Conservation (phyloP, 2,797 vertebrate genomes). For the Cossypha caffra region DNA sequence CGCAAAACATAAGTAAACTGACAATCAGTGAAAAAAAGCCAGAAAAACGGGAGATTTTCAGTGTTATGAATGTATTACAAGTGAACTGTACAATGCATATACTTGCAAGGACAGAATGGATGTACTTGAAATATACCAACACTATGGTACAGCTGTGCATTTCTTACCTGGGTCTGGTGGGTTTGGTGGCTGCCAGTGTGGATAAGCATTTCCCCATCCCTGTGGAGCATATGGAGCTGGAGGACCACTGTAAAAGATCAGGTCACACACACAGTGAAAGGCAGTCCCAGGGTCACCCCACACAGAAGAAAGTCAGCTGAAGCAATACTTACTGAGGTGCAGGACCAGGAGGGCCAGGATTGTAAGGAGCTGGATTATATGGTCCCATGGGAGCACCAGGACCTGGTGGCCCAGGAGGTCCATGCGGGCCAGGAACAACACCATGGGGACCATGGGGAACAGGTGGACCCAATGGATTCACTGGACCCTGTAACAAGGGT, state of each 20-base stretch:
- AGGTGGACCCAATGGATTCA: conserved; percentile 95
- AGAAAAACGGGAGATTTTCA: not conserved
- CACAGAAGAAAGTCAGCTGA: not conserved
- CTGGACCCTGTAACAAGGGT: conserved; percentile 84
- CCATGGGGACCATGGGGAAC: conserved; percentile 96
- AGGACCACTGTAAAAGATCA: conserved; percentile 83
- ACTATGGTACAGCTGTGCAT: not conserved
- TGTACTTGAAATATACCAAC: not conserved
- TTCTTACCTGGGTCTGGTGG: conserved; percentile 95
- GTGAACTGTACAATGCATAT: not conserved
- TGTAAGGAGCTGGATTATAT: conserved; percentile 96
- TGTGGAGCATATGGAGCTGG: conserved; percentile 96
- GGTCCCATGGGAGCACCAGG: conserved; percentile 97
- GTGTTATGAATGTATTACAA: not conserved
- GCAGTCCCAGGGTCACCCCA: not conserved
- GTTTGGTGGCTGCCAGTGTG: conserved; percentile 95
- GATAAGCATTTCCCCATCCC: conserved; percentile 97
- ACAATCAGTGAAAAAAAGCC: not conserved
- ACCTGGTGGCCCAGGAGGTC: conserved; percentile 93
- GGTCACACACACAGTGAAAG: not conserved
- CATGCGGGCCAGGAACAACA: conserved; percentile 94
- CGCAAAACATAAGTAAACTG: not conserved
- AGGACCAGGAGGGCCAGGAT: conserved; percentile 94
- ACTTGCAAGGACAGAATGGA: not conserved
- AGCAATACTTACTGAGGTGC: conserved; percentile 89